These are phyloP conservation scores for Uropetala carovei DNA, from an alignment of 2,888 invertebrate genomes.

Conservation along the genomic window DNA sequence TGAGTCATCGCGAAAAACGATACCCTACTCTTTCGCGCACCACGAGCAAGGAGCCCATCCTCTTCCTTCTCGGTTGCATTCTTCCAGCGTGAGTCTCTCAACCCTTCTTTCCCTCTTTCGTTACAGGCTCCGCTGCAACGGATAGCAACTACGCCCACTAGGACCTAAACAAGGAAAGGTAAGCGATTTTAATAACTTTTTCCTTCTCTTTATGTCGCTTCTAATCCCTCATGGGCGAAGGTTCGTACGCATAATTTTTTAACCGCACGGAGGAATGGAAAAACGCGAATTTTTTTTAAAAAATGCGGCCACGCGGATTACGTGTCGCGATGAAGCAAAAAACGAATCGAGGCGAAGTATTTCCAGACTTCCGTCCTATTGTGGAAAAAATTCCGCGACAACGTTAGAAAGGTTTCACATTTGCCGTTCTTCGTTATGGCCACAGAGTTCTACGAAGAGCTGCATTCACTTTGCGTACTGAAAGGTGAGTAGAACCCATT, in stretches of 20 bases:
- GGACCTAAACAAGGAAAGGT: neutral
- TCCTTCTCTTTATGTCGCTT: neutral
- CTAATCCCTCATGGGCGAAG: neutral
- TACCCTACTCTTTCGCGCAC: neutral
- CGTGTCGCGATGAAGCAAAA: no score
- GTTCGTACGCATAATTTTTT: neutral
- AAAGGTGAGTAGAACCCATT: neutral
- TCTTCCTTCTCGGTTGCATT: slow-evolving; percentile 1
- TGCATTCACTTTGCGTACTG: neutral
- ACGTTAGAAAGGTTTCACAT: no score
- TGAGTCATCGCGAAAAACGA: slow-evolving; percentile 40
- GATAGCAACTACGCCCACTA: neutral
- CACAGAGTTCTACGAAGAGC: neutral
- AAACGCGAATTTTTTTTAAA: neutral
- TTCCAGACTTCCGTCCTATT: slow-evolving; percentile 2
- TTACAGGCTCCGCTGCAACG: neutral
- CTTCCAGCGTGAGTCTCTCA: slow-evolving; percentile 7
- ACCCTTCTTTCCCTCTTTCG: neutral
- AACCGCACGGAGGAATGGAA: neutral
- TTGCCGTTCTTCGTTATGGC: neutral
- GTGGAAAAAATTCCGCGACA: neutral
- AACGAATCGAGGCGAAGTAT: neutral
- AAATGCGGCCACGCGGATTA: neutral
- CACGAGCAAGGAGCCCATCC: slow-evolving; percentile 25
- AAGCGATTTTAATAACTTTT: no score